Evolutionary conservation across 2,797 vertebrate species (phyloP), one percentile per base, ranked within the genome.

Genomic region (Catostomus latipinnis): DNA sequence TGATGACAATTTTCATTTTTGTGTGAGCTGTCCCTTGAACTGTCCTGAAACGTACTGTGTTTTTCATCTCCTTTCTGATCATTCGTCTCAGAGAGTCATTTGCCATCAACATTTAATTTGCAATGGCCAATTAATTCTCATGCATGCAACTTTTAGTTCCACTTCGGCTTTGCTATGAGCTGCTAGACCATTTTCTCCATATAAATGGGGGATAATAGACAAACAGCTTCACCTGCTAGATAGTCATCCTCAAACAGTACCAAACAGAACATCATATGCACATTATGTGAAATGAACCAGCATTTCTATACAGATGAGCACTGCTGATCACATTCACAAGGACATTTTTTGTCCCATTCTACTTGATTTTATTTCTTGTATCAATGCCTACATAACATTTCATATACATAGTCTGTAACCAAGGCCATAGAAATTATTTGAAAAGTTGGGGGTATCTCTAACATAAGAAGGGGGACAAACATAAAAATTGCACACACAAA

Each of bases 41-140:
- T 75, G 13, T 63, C 14, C 12, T 12, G 12, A 56, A 22, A 45
- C 22, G 85, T 89, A 88, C 89, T 90, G 82, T 80, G 87, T 88
- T 74, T 86, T 13, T 8, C 3, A 11, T 67, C 43, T 57, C 34
- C n/a, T 60, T 18, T 60, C 82, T 76, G 87, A 91, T 83, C 87
- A 88, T 89, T 84, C 88, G 90, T 53, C 18, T 34, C 34, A 34
- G 34, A 34, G 34, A 34, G 34, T 34, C 34, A 22, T 70, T 87
- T 74, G 66, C 82, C 84, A 88, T 78, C 86, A 74, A 87, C 81
- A 84, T 90, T 92, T 90, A 68, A 93, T 92, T 92, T 90, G 88
- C 84, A 81, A 88, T 57, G 86, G 88, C 83, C 92, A 91, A 92
- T 93, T 91, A 89, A 92, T 91, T 93, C 90, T 86, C 57, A 84